Evolutionary conservation across 2,113 vertebrate species (phyloP).

Genomic region (Myotis lucifugus): DNA sequence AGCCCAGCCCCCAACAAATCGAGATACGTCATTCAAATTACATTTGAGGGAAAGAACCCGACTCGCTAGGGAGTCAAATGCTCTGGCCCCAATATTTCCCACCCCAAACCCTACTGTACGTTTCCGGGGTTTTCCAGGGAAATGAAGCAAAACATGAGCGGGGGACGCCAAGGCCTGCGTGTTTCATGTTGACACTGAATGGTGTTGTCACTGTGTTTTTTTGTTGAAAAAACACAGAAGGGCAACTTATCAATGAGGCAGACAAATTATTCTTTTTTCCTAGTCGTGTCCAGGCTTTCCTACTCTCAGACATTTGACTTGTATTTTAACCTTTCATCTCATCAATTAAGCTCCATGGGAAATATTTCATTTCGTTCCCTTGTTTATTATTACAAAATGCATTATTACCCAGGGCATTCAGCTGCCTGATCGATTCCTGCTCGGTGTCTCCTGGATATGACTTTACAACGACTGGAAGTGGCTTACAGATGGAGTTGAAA

Average conservation of each 20-base stretch:
- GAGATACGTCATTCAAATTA: background rate
- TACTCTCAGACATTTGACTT: slow-evolving; percentile 42
- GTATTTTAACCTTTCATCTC: slow-evolving; percentile 15
- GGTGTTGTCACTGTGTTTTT: background rate
- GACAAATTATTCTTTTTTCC: background rate
- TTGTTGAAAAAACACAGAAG: background rate
- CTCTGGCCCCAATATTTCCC: background rate
- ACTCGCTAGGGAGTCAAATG: background rate
- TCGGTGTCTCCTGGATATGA: background rate
- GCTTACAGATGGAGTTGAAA: background rate
- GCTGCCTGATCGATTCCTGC: background rate
- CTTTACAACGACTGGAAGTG: slow-evolving; percentile 6
- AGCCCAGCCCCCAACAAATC: background rate
- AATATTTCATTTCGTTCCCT: slow-evolving; percentile 13
- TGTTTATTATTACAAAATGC: slow-evolving; percentile 18
- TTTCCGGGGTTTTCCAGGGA: background rate
- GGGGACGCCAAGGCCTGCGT: background rate
- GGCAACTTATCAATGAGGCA: background rate
- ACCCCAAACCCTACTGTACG: background rate
- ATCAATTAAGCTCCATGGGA: slow-evolving; percentile 27
- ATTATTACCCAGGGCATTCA: slow-evolving; percentile 15
- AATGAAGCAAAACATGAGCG: background rate
- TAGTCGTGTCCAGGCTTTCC: background rate
- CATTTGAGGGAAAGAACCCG: background rate
- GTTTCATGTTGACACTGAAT: background rate